Evolutionary conservation across 2,113 vertebrate genomes (phyloP).

Genomic region (Myanophis thanlyinensis): DNA sequence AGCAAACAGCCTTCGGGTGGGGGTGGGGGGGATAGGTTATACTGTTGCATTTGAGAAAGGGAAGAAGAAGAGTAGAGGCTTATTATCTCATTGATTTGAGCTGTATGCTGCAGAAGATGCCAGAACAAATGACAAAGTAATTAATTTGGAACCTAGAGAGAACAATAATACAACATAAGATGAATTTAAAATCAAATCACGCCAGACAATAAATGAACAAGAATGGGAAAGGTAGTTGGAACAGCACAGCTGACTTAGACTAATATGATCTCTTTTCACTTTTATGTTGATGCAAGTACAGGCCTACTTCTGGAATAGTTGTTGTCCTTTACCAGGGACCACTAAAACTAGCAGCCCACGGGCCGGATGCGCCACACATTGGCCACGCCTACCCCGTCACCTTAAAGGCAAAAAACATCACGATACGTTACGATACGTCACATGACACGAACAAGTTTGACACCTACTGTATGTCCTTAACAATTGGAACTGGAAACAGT

Average conservation of each 20-base stretch:
- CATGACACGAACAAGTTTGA: too few relatives aligned
- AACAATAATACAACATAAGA: not conserved
- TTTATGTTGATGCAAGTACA: not conserved
- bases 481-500: not conserved
- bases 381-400: too few relatives aligned
- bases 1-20: constrained; percentile 16
- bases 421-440: too few relatives aligned
- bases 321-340: not conserved
- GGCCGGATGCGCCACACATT: too few relatives aligned
- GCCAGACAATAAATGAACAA: not conserved
- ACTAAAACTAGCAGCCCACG: too few relatives aligned
- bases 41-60: not conserved
- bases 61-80: not conserved
- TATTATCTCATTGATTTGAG: not conserved
- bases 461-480: not conserved
- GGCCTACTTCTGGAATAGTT: not conserved
- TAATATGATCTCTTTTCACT: not conserved
- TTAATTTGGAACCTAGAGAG: not conserved
- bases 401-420: too few relatives aligned
- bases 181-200: constrained; percentile 1
- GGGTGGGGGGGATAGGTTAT: not conserved
- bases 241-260: not conserved
- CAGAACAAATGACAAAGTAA: constrained; percentile 17
- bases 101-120: not conserved
- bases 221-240: not conserved